Conservation (phyloP, 2,113 vertebrate genomes). For the Chrysemys picta region DNA sequence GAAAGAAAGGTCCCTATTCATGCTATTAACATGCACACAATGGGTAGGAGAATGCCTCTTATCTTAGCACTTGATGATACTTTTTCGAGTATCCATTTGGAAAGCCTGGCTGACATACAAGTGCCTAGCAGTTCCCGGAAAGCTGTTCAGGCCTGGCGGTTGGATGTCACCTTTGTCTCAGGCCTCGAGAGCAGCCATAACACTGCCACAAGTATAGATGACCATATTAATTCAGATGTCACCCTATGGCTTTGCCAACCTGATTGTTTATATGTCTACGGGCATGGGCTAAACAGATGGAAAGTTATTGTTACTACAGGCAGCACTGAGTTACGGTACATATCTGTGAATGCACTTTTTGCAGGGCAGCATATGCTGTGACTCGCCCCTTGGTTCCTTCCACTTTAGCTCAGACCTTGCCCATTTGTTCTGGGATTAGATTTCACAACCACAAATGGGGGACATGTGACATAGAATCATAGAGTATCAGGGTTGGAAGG, state of each 20-base stretch:
- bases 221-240: neutral
- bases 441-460: neutral
- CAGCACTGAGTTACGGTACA: neutral
- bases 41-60: neutral
- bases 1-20: neutral
- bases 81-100: neutral
- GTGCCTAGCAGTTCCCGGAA: neutral
- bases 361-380: rapidly evolving
- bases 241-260: neutral
- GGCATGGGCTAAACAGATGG: rapidly evolving
- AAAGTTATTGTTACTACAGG: neutral
- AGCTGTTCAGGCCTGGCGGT: neutral
- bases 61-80: neutral
- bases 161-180: neutral
- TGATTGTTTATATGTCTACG: rapidly evolving
- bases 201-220: neutral
- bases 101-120: neutral
- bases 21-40: neutral
- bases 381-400: neutral
- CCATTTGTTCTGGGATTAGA: neutral
- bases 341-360: neutral
- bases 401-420: neutral
- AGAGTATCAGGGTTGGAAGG: too few species aligned
- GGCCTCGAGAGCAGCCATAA: neutral
- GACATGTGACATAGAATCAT: neutral